Base-by-base conservation (phyloP, 2,888 invertebrate species). In the Eurytoma californica region DNA sequence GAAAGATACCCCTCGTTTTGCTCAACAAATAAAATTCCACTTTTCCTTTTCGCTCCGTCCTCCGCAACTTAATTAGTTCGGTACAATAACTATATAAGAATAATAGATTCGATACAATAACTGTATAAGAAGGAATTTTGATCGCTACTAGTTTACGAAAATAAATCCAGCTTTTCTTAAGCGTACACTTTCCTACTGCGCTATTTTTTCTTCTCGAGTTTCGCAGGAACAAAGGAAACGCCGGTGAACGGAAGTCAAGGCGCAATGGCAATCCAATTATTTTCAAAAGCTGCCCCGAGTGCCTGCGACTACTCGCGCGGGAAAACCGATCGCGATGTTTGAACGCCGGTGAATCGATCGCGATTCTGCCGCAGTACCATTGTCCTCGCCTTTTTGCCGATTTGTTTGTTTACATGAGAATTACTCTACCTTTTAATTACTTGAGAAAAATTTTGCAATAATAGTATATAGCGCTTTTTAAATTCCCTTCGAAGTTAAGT, bases 291-390 rank as follows among this genome's bases (percentile, higher is more conserved):
- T 57, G 16, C 28, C 51, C 47, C 51, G 14, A 16, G 5, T 30
- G 20, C 58, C 49, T 61, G 55, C 16, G 30, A 9, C 13, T 13
- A 12, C 61, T 39, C 16, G 30, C 14, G 24, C 66, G 66, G 51
- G 78, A 72, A 78, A 78, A 16, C 4, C 73, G 73, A 78, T 66
- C 55, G 73, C 73, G 57, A 51, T 77, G 63, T 73, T 77, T 78
- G n/a, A 49, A n/a, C 18, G 57, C 18, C 16, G 28, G 57, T 55
- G 68, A 78, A 78, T 78, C 73, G 72, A 78, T 78, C 78, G 78
- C 68, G 47, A 72, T 77, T 55, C 61, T 16, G 16, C 2, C 51
- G 12, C 12, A 7, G 9, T 30, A 14, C 55, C 39, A 68, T 63
- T 69, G 63, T 69, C 39, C 51, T 5, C 30, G 9, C 18, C 39